Base-by-base conservation (phyloP, 2,113 vertebrate species). In the Oncorhynchus clarkii region DNA sequence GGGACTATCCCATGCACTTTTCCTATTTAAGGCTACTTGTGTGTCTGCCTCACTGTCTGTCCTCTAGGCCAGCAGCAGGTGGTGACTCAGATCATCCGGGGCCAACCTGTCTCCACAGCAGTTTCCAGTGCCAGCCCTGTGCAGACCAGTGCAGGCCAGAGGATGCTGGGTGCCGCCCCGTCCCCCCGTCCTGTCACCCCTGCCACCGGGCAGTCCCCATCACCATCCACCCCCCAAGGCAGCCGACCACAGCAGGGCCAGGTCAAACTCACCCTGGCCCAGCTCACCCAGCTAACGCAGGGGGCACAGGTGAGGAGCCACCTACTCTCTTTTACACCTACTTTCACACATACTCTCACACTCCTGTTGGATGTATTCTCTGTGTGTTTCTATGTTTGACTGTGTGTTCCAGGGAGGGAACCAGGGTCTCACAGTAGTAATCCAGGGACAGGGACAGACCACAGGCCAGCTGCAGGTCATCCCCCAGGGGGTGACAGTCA, bases 371-470 rank as follows among this genome's bases (percentile, higher is more conserved):
- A 62, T 62, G n/a, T 48, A 13, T 27, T 1, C 57, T 5, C 16
- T 73, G 70, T 75, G 5, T 57, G 16, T 68, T 3, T 75, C 5
- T 27, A 5, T 62, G 16, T 57, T 4, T 66, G 27, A 45, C 24
- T 57, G 14, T 70, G 13, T 31, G 12, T 69, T n/a, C 1, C 86
- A 98, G 96, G 96, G 94, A 81, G 95, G 96, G 70, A 98, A 94
- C 91, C 98, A 98, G 82, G 97, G 98, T 76, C 92, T 99, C 88
- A 99, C 97, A 0, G 98, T 99, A 71, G 97, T 99, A 85, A 98
- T 99, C 92, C 98, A 99, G 90, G 98, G 98, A 76, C 98, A 99
- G 90, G 97, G 97, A 57, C 97, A 99, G 91, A 99, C 97, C 78
- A 96, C 96, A 73, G 98, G 98, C n/a, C 98, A 99, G 79, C 87